Base-by-base conservation (phyloP, 2,113 vertebrate species). In the Fregetta grallaria region DNA sequence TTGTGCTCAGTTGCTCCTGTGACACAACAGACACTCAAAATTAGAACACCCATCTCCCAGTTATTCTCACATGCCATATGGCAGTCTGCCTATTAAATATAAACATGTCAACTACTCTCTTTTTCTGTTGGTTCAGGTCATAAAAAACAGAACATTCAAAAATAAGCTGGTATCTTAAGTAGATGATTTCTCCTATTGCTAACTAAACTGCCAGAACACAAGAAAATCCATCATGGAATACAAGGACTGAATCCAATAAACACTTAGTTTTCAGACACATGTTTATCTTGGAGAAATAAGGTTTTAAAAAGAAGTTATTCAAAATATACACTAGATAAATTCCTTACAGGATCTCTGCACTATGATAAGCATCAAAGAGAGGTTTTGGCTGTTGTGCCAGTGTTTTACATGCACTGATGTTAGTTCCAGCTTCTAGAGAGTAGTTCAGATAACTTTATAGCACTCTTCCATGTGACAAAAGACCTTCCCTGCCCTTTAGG, bases 1-100 rank as follows among this genome's bases (percentile, higher is more conserved):
- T 97, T 74, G 66, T 55, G 91, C 95, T 98, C 62, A 98, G 94
- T 85, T 99, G 99, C 34, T 99, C 99, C 99, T 99, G 88, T 65
- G 94, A 96, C 22, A 90, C 45, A 82, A 79, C 5, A 94, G 53
- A 94, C 22, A 79, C 20, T 45, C 50, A 84, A 66, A 96, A 94
- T 90, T 86, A 94, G 78, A 92, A 50, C 63, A 86, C 29, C 13
- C 61, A 52, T 76, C 82, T 55, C 77, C 27, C 42, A 92, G n/a
- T 90, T 93, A 72, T 77, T 92, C 55, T 86, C 73, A 61, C 55
- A 53, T 40, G 49, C 89, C 59, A 58, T 81, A 79, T 72, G 78
- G 56, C 63, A 93, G 76, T 53, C 79, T 92, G 76, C 72, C 75
- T 74, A 79, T 80, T 61, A 85, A 96, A 88, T 56, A 92, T 7